Base-by-base conservation (phyloP, 2,797 vertebrate genomes). In the Sebastes diaconus region DNA sequence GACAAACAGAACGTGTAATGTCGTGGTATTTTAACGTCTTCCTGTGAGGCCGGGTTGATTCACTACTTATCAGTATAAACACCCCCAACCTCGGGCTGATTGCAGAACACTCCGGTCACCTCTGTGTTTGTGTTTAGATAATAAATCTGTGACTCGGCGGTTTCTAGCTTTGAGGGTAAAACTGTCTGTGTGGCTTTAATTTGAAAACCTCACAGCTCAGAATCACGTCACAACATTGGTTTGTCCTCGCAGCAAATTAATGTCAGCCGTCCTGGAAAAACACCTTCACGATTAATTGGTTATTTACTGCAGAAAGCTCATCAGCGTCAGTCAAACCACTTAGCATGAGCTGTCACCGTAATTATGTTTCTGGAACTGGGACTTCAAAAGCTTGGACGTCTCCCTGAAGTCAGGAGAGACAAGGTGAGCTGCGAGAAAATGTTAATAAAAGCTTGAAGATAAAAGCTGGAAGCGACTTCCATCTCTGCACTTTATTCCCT, bases 1-100 rank as follows among this genome's bases (percentile, higher is more conserved):
- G 0, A 46, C 42, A 46, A 7, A 46, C 42, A 46, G 42, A 46
- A 46, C 6, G 42, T 46, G 14, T 46, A 8, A 46, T 18, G 42
- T 46, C 16, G 42, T 46, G 42, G 3, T 46, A 46, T 46, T 46
- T 46, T 0, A 0, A 18, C 42, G 42, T 16, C 16, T 46, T 39
- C 36, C 36, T 13, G 11, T 39, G 36, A 39, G 36, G 0, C 42
- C 42, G 16, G 42, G 42, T 18, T 18, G 42, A 46, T 46, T 46
- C 42, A 46, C 42, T 46, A 18, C 16, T 46, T 46, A 18, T 46
- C 42, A 18, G 42, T 46, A 46, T 8, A 18, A 46, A 46, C 42
- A 18, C 42, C 42, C 42, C 42, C 42, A 46, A 18, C 42, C 16
- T 18, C 6, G 3, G 16, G 42, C 42, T 0, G 16, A 7, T 46